These are phyloP conservation scores for Cheilosia soror DNA, from an alignment of 2,888 invertebrate species.

Conservation along the genomic window DNA sequence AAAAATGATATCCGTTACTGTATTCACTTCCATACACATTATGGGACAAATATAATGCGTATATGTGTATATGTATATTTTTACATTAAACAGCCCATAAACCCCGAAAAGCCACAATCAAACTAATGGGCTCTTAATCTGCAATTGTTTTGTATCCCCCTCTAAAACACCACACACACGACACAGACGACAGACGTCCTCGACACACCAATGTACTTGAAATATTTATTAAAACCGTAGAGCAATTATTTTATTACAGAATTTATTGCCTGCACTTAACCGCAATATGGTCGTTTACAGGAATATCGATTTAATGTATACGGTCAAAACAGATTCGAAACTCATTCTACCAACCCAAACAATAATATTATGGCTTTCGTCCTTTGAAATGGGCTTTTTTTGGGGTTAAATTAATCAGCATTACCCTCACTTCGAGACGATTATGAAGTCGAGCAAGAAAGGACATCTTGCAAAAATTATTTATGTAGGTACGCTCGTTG, in stretches of 20 bases:
- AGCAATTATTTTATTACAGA: conserved; percentile 60
- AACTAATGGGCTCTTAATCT: conserved; percentile 61
- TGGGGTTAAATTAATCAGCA: conserved; percentile 61
- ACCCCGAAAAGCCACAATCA: conserved; percentile 55
- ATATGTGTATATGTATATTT: neutral
- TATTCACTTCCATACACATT: neutral
- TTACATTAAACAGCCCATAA: conserved; percentile 21
- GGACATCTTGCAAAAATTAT: conserved; percentile 51
- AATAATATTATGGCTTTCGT: neutral
- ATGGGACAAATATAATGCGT: neutral
- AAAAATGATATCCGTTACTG: neutral
- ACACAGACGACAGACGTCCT: conserved; percentile 13
- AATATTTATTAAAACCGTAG: conserved; percentile 60
- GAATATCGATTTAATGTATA: conserved; percentile 67
- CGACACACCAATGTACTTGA: conserved; percentile 34
- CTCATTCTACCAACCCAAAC: neutral
- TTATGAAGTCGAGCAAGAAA: conserved; percentile 58
- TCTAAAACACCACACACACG: neutral
- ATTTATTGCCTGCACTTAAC: conserved; percentile 68
- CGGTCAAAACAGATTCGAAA: conserved; percentile 53
- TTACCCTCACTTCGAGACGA: conserved; percentile 58
- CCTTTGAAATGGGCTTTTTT: conserved; percentile 50
- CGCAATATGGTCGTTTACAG: conserved; percentile 64
- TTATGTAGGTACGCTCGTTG: conserved; percentile 47
- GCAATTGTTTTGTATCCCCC: conserved; percentile 56